These are phyloP conservation scores for Atherix ibis DNA, from an alignment of 2,888 invertebrate genomes.

Conservation along the genomic window DNA sequence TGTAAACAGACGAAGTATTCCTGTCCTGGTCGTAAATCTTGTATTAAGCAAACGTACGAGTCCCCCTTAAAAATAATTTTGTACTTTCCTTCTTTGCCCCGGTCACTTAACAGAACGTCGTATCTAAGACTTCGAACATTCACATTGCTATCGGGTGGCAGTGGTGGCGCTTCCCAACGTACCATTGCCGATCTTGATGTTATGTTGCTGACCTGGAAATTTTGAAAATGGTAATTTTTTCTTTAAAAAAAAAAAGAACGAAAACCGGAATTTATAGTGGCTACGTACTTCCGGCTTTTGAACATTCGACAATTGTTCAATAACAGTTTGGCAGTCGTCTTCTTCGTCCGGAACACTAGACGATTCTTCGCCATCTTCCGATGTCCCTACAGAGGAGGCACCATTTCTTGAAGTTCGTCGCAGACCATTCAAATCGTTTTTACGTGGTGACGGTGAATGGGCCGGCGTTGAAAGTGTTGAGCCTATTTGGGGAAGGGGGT, in stretches of 20 bases:
- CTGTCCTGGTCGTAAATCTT: slow-evolving; percentile 74
- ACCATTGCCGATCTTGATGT: slow-evolving; percentile 72
- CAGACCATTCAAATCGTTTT: slow-evolving; percentile 44
- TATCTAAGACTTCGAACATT: slow-evolving; percentile 42
- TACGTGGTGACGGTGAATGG: slow-evolving; percentile 45
- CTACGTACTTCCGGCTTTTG: slow-evolving; percentile 51
- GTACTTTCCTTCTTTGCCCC: slow-evolving; percentile 64
- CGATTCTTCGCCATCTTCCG: slow-evolving; percentile 63
- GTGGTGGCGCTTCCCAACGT: slow-evolving; percentile 57
- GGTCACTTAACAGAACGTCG: slow-evolving; percentile 65
- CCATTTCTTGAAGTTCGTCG: slow-evolving; percentile 33
- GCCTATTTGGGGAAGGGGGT: slow-evolving; percentile 20
- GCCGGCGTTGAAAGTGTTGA: slow-evolving; percentile 40
- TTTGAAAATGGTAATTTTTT: not conserved
- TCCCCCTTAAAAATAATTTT: slow-evolving; percentile 69
- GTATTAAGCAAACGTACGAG: slow-evolving; percentile 61
- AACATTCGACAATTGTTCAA: slow-evolving; percentile 57
- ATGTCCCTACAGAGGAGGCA: slow-evolving; percentile 43
- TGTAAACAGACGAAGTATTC: slow-evolving; percentile 71
- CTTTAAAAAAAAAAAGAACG: not conserved
- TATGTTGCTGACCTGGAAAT: slow-evolving; percentile 59
- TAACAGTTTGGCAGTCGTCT: slow-evolving; percentile 47
- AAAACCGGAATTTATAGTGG: slow-evolving; percentile 3
- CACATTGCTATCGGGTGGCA: slow-evolving; percentile 19
- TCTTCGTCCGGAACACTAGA: slow-evolving; percentile 60